Percentiles rank a stretch among this genome's conserved stretches.
Evolutionary conservation across 2,797 vertebrate species (phyloP).

Genomic region (Paratrypauchen microcephalus): DNA sequence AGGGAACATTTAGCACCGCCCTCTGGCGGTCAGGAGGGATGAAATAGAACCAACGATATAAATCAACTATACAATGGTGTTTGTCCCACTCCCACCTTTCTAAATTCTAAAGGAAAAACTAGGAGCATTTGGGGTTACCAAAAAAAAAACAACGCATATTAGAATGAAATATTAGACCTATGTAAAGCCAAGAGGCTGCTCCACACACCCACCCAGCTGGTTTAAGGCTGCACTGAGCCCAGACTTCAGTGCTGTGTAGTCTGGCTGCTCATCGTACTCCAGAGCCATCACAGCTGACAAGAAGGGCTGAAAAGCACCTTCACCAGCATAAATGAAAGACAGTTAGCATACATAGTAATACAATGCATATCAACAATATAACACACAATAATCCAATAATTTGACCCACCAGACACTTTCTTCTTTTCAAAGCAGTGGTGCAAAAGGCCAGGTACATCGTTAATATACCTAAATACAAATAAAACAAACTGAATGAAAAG

Average conservation of each 20-base stretch:
- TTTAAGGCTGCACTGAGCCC: slow-evolving; percentile 54
- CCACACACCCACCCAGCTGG: slow-evolving; percentile 56
- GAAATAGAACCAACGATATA: slow-evolving; percentile 22
- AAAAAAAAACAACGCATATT: no score
- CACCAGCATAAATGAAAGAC: slow-evolving; percentile 5
- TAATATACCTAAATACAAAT: slow-evolving; percentile 58
- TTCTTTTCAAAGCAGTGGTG: slow-evolving; percentile 71
- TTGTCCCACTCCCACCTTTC: not conserved
- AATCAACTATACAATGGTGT: not conserved
- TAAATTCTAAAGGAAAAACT: slow-evolving; percentile 8
- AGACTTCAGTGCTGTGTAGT: slow-evolving; percentile 68
- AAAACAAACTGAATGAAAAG: not conserved
- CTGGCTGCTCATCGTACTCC: slow-evolving; percentile 74
- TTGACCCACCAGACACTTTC: slow-evolving; percentile 67
- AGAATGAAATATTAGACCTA: not conserved
- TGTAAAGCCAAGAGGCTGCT: slow-evolving; percentile 65
- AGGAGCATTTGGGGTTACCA: no score
- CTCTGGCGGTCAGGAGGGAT: no score
- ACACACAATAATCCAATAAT: not conserved
- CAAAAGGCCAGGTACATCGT: slow-evolving; percentile 69
- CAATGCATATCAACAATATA: not conserved
- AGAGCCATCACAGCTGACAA: slow-evolving; percentile 72
- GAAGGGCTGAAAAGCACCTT: slow-evolving; percentile 70
- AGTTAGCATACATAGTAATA: not conserved
- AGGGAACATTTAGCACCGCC: no score